A percentile compares a stretch with the other conserved stretches of the same genome.
phyloP scores from a whole-genome alignment of 1,140 invertebrate genomes.

The Varroa destructor region DNA sequence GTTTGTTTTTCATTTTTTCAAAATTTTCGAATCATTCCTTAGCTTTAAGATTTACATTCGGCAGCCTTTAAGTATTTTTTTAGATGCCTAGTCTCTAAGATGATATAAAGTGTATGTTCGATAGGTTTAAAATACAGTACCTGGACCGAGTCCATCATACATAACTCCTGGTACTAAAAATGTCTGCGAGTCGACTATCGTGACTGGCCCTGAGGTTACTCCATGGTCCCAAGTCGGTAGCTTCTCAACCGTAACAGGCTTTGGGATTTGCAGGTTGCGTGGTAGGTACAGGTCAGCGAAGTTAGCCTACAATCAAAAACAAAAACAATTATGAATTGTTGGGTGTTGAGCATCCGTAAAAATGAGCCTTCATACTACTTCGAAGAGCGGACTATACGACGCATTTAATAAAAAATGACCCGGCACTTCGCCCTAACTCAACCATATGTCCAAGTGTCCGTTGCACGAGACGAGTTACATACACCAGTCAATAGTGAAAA shows the following conservation, averaged over 20 bases:
- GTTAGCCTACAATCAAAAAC: conserved; percentile 29
- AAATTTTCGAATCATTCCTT: too few relatives aligned
- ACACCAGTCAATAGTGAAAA: too few relatives aligned
- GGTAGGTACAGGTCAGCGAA: conserved; percentile 41
- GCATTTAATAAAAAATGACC: too few relatives aligned
- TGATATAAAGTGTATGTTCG: too few relatives aligned
- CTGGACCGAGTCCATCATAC: conserved; percentile 75
- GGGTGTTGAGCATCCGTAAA: conserved; percentile 48
- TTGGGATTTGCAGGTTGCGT: conserved; percentile 56
- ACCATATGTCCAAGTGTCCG: too few relatives aligned
- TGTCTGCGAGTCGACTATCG: conserved; percentile 77
- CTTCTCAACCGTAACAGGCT: conserved; percentile 48
- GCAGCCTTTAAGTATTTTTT: too few relatives aligned
- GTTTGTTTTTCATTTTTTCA: too few relatives aligned
- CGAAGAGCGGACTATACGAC: too few relatives aligned
- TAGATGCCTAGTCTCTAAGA: too few relatives aligned
- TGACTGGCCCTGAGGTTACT: conserved; percentile 66
- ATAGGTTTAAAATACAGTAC: conserved; percentile 41
- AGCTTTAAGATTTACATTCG: too few relatives aligned
- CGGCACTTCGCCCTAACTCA: too few relatives aligned
- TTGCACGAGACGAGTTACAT: too few relatives aligned
- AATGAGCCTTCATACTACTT: conserved; percentile 49
- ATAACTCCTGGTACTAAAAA: conserved; percentile 69
- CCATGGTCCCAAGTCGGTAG: conserved; percentile 45
- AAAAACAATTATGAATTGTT: not conserved